Evolutionary conservation across 2,888 invertebrate species (phyloP).

Genomic region (Macrosoma leucophasiata): DNA sequence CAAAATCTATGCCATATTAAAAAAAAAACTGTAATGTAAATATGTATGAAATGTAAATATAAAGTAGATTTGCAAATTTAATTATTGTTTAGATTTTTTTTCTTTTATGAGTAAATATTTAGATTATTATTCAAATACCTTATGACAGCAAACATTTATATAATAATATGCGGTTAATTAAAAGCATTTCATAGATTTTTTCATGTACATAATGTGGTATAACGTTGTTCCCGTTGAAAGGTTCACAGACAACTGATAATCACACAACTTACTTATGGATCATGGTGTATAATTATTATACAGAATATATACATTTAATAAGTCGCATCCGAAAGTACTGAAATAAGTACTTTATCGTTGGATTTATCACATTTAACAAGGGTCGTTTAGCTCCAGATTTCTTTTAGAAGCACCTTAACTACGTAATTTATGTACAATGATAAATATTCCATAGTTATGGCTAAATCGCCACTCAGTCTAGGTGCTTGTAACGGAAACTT

Average conservation of each 20-base stretch:
- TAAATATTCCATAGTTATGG: too few relatives aligned
- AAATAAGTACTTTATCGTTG: conserved; percentile 37
- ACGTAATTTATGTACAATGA: too few relatives aligned
- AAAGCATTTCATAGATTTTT: conserved; percentile 19
- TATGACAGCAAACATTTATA: too few relatives aligned
- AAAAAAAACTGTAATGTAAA: too few relatives aligned
- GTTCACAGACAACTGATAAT: conserved; percentile 39
- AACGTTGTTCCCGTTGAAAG: conserved; percentile 43
- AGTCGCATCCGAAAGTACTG: conserved; percentile 36
- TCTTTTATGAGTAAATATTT: too few relatives aligned
- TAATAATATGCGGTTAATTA: too few relatives aligned
- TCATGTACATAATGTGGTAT: conserved; percentile 28
- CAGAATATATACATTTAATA: conserved; percentile 57
- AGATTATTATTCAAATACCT: too few relatives aligned
- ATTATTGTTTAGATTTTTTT: too few relatives aligned
- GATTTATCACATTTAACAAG: conserved; percentile 45
- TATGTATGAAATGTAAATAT: too few relatives aligned
- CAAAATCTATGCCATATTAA: too few relatives aligned
- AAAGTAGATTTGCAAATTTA: too few relatives aligned
- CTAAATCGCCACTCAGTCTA: too few relatives aligned
- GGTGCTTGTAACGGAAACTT: conserved; percentile 13
- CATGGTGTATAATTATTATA: conserved; percentile 47
- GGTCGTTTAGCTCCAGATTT: conserved; percentile 34
- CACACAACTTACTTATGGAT: conserved; percentile 43
- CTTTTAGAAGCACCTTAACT: conserved; percentile 33